A percentile compares a stretch with the other conserved stretches of the same genome.
Conservation (phyloP, 2,888 invertebrate species). For the Papilio elwesi region DNA sequence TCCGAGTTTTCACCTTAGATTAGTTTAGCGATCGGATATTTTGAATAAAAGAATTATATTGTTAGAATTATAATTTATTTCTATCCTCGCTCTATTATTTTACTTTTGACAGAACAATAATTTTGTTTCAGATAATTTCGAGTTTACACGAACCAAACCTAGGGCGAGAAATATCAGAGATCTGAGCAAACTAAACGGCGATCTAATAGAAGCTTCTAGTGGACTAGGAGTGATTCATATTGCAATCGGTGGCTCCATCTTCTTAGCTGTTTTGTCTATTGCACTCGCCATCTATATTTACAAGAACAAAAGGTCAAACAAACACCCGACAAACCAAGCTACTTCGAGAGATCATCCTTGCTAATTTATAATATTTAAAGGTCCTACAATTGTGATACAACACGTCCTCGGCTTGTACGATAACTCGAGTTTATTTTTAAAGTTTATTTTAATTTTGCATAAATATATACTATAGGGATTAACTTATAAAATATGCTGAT, state of each 20-base stretch:
- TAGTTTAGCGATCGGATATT: no score
- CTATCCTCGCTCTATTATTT: no score
- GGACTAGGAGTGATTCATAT: conserved; percentile 57
- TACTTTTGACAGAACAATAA: no score
- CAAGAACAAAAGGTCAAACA: conserved; percentile 52
- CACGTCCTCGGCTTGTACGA: conserved; percentile 47
- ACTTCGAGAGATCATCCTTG: conserved; percentile 48
- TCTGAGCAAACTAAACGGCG: conserved; percentile 52
- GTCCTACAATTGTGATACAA: conserved; percentile 29
- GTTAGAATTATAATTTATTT: no score
- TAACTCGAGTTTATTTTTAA: conserved; percentile 38
- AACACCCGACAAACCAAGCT: conserved; percentile 44
- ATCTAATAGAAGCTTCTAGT: conserved; percentile 49
- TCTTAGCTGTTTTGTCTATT: conserved; percentile 59
- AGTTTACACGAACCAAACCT: conserved; percentile 67
- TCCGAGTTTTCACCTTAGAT: no score
- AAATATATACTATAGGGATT: conserved; percentile 26
- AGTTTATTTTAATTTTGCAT: conserved; percentile 35
- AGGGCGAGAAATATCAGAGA: conserved; percentile 69
- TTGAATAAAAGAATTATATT: no score
- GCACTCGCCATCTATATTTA: conserved; percentile 60
- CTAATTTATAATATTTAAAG: conserved; percentile 44
- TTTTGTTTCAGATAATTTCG: conserved; percentile 70
- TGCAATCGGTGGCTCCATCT: conserved; percentile 60
- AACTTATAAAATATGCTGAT: conserved; percentile 35